Conservation (phyloP, 2,113 vertebrate genomes). For the Smithornis capensis region DNA sequence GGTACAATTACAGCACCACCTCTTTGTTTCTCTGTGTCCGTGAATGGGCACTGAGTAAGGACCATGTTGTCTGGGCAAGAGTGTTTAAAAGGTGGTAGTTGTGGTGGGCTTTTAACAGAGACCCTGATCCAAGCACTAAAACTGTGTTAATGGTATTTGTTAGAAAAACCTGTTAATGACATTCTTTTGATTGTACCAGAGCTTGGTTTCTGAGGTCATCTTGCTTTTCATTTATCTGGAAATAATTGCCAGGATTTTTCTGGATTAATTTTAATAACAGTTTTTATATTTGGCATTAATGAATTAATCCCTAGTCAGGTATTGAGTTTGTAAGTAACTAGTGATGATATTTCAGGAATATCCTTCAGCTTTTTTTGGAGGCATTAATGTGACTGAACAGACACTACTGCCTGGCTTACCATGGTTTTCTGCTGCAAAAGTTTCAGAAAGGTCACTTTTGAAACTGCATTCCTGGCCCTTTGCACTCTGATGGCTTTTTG, state of each 20-base stretch:
- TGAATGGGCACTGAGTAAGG: background rate
- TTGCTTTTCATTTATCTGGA: background rate
- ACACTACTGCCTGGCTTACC: background rate
- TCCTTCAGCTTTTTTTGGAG: background rate
- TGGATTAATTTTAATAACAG: background rate
- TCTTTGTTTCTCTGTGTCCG: background rate
- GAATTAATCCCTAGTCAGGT: background rate
- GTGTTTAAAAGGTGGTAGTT: background rate
- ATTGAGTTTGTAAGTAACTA: background rate
- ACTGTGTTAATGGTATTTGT: background rate
- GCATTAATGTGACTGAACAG: background rate
- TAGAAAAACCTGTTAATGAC: background rate
- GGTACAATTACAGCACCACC: conserved; percentile 5
- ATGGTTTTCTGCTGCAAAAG: background rate
- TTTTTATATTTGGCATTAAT: background rate
- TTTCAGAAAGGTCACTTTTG: background rate
- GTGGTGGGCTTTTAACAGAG: background rate
- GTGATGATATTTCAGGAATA: background rate
- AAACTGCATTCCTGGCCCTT: background rate
- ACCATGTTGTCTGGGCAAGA: background rate
- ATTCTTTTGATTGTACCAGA: background rate
- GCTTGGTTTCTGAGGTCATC: background rate
- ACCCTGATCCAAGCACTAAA: background rate
- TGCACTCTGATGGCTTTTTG: background rate
- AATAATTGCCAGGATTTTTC: background rate